phyloP scores from a whole-genome alignment of 1,140 invertebrate species.

The Pogonomyrmex barbatus region DNA sequence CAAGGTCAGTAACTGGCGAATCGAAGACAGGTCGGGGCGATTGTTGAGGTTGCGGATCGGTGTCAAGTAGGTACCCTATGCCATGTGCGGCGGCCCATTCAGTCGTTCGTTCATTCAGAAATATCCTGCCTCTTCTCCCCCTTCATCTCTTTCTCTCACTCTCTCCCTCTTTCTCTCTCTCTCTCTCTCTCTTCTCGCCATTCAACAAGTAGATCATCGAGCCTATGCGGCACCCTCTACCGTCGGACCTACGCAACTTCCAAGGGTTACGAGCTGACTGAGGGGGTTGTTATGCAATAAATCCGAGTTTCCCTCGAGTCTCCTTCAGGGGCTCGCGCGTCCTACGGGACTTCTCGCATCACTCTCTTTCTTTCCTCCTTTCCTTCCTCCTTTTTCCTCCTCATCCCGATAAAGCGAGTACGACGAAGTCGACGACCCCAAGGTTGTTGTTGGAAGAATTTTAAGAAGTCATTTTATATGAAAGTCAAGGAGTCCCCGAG shows the following conservation, averaged over 20 bases:
- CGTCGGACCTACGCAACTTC: slow-evolving; percentile 78
- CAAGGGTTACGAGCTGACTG: slow-evolving; percentile 76
- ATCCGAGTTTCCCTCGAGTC: slow-evolving; percentile 73
- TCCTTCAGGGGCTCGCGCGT: slow-evolving; percentile 69
- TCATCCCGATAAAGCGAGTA: slow-evolving; percentile 33
- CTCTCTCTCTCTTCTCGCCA: slow-evolving; percentile 71
- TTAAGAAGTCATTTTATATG: slow-evolving; percentile 48
- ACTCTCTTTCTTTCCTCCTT: slow-evolving; percentile 8
- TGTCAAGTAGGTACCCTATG: slow-evolving; percentile 79
- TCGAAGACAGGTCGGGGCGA: slow-evolving; percentile 69
- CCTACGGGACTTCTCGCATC: slow-evolving; percentile 46
- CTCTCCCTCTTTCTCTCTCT: slow-evolving; percentile 40
- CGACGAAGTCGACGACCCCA: slow-evolving; percentile 60
- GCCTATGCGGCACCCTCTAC: slow-evolving; percentile 77
- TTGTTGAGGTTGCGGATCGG: slow-evolving; percentile 78
- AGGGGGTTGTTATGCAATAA: slow-evolving; percentile 77
- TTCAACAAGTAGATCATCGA: slow-evolving; percentile 80
- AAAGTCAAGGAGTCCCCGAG: slow-evolving; percentile 29
- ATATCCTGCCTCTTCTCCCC: slow-evolving; percentile 74
- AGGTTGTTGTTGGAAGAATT: slow-evolving; percentile 57
- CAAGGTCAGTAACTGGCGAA: slow-evolving; percentile 59
- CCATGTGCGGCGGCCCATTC: slow-evolving; percentile 77
- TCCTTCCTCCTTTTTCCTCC: slow-evolving; percentile 21
- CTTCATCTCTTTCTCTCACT: slow-evolving; percentile 28
- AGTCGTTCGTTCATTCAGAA: slow-evolving; percentile 79